phyloP scores from a whole-genome alignment of 2,888 invertebrate species.

The Lobophora halterata region DNA sequence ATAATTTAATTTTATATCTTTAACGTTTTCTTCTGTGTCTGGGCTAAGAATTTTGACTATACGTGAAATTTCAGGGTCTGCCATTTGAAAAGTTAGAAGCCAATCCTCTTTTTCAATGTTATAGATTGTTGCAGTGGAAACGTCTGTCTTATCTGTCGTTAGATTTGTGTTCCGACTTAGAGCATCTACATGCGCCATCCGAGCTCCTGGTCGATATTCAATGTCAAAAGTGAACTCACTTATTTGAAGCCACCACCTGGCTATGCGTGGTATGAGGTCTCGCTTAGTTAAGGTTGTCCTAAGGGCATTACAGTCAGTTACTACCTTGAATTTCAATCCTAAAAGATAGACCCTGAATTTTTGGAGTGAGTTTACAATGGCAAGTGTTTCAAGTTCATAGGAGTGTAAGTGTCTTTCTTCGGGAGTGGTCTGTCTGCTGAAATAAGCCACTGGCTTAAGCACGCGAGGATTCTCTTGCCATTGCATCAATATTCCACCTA shows the following conservation, averaged over 20 bases:
- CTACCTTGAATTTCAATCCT: slow-evolving; percentile 17
- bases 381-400: slow-evolving; percentile 31
- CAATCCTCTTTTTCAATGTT: neutral
- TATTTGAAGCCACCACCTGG: slow-evolving; percentile 30
- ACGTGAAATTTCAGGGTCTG: slow-evolving; percentile 5
- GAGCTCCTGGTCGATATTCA: slow-evolving; percentile 2
- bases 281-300: slow-evolving; percentile 23
- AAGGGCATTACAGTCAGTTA: slow-evolving; percentile 28
- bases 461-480: neutral
- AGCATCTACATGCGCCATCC: slow-evolving; percentile 5
- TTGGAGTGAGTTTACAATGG: slow-evolving; percentile 23
- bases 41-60: slow-evolving; percentile 5
- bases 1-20: slow-evolving; percentile 2
- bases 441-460: slow-evolving; percentile 20
- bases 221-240: slow-evolving; percentile 24
- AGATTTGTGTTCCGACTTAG: neutral
- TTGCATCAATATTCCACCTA: slow-evolving; percentile 13
- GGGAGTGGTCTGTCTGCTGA: slow-evolving; percentile 26
- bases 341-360: slow-evolving; percentile 19
- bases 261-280: slow-evolving; percentile 28
- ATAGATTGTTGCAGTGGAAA: neutral
- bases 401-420: slow-evolving; percentile 31
- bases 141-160: neutral
- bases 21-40: neutral
- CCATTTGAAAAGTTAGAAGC: slow-evolving; percentile 8